Evolutionary conservation across 2,888 invertebrate genomes (phyloP).

Genomic region (Mechanitis mazaeus): DNA sequence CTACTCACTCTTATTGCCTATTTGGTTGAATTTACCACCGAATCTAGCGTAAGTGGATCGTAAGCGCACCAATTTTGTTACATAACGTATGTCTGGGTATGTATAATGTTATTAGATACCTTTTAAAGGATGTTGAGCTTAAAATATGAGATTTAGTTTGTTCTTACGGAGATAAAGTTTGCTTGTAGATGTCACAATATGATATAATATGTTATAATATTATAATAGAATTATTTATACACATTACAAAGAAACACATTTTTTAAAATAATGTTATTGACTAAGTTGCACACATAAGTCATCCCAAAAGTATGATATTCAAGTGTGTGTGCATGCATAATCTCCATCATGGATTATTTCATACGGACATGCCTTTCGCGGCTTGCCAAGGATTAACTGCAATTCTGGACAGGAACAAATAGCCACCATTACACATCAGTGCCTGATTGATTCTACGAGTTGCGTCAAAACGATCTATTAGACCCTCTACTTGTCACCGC

Average conservation of each 20-base stretch:
- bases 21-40: constrained; percentile 62
- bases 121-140: not conserved
- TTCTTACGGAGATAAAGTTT: not conserved
- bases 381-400: constrained; percentile 72
- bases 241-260: not conserved
- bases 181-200: too few relatives aligned
- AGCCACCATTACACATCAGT: constrained; percentile 60
- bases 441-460: constrained; percentile 53
- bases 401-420: constrained; percentile 66
- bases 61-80: constrained; percentile 34
- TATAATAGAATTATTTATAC: not conserved
- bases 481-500: constrained; percentile 34
- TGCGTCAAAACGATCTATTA: constrained; percentile 42
- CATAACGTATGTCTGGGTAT: constrained; percentile 25
- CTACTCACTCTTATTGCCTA: constrained; percentile 38
- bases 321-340: constrained; percentile 34
- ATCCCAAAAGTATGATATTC: constrained; percentile 30
- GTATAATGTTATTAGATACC: constrained; percentile 6
- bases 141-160: not conserved
- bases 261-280: not conserved
- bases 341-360: constrained; percentile 46
- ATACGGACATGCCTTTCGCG: constrained; percentile 60
- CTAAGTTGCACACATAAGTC: constrained; percentile 9
- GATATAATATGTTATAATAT: too few relatives aligned
- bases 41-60: constrained; percentile 39